A percentile compares a stretch with the other conserved stretches of the same genome.
Conservation (phyloP, 2,797 vertebrate species). For the Anguilla marmorata region DNA sequence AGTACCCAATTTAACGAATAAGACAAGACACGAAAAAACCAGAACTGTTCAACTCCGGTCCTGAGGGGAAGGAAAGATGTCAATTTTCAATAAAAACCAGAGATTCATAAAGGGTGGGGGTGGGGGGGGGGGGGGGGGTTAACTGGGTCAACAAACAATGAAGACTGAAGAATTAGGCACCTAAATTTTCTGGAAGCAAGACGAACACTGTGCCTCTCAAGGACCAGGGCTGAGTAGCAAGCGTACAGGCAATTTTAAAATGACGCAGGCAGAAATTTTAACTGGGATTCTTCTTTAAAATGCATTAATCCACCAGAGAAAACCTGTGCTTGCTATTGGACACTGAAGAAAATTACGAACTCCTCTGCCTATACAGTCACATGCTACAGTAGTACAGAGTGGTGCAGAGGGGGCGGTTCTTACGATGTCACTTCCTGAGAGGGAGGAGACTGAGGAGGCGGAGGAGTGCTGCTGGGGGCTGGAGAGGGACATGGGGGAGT, state of each 20-base stretch:
- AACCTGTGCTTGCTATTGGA: neutral
- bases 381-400: neutral
- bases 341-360: neutral
- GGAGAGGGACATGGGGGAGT: slow-evolving; percentile 83
- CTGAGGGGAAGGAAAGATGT: neutral
- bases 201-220: neutral
- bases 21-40: neutral
- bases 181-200: neutral
- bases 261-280: neutral
- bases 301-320: neutral
- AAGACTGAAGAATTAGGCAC: neutral
- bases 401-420: slow-evolving; percentile 49
- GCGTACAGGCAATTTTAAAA: neutral
- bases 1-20: neutral
- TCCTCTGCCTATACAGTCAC: neutral
- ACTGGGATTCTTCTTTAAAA: neutral
- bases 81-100: neutral
- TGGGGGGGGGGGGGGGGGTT: neutral
- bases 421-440: slow-evolving; percentile 94
- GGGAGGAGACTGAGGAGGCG: slow-evolving; percentile 88
- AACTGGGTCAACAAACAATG: neutral
- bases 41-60: neutral
- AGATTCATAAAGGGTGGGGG: neutral
- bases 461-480: slow-evolving; percentile 89
- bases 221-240: neutral